Evolutionary conservation across 2,888 invertebrate genomes (phyloP).

Genomic region (Drosophila ezoana): DNA sequence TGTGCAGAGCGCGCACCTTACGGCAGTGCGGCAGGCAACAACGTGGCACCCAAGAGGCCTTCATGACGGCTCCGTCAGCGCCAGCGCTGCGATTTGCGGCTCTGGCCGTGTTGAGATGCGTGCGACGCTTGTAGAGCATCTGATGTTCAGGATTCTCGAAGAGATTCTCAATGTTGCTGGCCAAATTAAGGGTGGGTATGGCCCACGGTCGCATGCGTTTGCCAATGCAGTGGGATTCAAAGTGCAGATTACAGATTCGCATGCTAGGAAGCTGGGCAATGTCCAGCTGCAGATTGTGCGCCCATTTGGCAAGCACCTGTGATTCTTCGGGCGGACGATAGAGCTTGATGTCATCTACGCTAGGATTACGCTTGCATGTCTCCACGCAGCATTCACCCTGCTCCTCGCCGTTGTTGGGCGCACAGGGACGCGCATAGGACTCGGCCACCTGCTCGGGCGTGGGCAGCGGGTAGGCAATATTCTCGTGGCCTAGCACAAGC

Average conservation of each 20-base stretch:
- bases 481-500: constrained; percentile 71
- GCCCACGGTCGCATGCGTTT: constrained; percentile 81
- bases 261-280: constrained; percentile 53
- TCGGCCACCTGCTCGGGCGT: constrained; percentile 78
- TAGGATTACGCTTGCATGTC: constrained; percentile 80
- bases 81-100: background rate
- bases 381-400: constrained; percentile 81
- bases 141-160: constrained; percentile 80
- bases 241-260: constrained; percentile 80
- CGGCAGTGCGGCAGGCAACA: constrained; percentile 82
- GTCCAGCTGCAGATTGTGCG: constrained; percentile 79
- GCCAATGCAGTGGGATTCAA: constrained; percentile 81
- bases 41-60: constrained; percentile 80
- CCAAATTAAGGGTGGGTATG: constrained; percentile 80
- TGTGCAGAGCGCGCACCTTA: constrained; percentile 74
- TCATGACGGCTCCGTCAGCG: constrained; percentile 9
- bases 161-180: constrained; percentile 73
- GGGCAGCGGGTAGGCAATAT: constrained; percentile 69
- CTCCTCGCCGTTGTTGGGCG: constrained; percentile 78
- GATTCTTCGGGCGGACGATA: constrained; percentile 80
- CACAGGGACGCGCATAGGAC: constrained; percentile 67
- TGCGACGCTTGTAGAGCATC: constrained; percentile 62
- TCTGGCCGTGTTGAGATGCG: constrained; percentile 31
- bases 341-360: constrained; percentile 79
- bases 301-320: constrained; percentile 78